phyloP scores from a whole-genome alignment of 2,797 vertebrate genomes.

The Tolypeutes matacus region DNA sequence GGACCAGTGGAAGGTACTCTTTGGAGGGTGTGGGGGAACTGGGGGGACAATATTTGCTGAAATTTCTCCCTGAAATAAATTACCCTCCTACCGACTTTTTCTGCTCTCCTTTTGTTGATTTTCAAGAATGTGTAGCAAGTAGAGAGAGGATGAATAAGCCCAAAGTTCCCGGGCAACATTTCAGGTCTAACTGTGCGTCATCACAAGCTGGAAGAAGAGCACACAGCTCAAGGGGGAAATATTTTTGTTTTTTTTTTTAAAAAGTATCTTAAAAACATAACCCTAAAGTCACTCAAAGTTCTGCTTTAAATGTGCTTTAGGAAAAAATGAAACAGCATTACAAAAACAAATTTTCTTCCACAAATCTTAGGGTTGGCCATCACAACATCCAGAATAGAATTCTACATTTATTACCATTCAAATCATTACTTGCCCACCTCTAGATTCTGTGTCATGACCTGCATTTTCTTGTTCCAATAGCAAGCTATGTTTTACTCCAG shows the following conservation, averaged over 20 bases:
- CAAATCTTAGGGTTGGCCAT: background rate
- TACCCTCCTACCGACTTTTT: background rate
- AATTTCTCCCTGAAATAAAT: constrained; percentile 28
- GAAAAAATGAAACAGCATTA: constrained; percentile 3
- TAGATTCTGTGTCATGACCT: background rate
- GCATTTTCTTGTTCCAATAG: background rate
- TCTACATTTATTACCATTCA: background rate
- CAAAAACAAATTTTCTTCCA: constrained; percentile 44
- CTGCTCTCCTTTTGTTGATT: background rate
- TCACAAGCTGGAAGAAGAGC: constrained; percentile 33
- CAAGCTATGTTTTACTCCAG: background rate
- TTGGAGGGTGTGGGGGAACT: background rate
- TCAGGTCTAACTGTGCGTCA: constrained; percentile 6
- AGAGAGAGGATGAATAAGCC: constrained; percentile 27
- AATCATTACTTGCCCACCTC: background rate
- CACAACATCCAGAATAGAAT: background rate
- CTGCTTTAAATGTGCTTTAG: constrained; percentile 52
- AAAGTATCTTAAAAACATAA: constrained; percentile 42
- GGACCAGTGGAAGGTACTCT: background rate
- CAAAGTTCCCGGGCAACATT: constrained; percentile 25
- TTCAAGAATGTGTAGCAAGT: background rate
- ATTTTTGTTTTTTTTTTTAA: background rate
- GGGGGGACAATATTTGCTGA: background rate
- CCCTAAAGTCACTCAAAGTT: constrained; percentile 28
- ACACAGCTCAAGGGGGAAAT: background rate